These are phyloP conservation scores for Halocaridina rubra DNA, from an alignment of 2,888 invertebrate genomes.

Conservation along the genomic window DNA sequence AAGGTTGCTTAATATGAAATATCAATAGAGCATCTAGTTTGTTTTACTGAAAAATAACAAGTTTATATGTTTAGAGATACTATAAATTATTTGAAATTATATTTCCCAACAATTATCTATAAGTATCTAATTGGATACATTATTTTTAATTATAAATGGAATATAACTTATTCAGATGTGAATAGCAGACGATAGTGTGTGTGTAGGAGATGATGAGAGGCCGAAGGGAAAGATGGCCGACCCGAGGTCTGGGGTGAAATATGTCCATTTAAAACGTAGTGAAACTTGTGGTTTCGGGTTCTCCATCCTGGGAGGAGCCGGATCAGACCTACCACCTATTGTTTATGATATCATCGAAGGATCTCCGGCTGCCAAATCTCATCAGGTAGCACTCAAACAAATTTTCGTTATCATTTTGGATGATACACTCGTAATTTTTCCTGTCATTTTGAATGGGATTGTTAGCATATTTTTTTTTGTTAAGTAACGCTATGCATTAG, in stretches of 20 bases:
- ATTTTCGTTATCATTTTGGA: too few species aligned
- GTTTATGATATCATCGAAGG: conserved; percentile 93
- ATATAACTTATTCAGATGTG: neutral
- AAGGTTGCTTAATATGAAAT: neutral
- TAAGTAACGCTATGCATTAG: too few species aligned
- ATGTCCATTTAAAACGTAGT: conserved; percentile 65
- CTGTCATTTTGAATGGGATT: too few species aligned
- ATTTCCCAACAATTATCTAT: neutral
- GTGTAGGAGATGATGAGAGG: conserved; percentile 35
- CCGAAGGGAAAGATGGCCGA: conserved; percentile 46
- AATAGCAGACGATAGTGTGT: neutral
- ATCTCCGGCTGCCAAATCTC: conserved; percentile 91
- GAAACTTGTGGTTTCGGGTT: conserved; percentile 81
- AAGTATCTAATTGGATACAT: neutral
- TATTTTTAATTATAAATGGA: neutral
- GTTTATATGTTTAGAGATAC: too few species aligned
- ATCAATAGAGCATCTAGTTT: neutral
- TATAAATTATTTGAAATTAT: too few species aligned
- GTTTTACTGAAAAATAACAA: too few species aligned
- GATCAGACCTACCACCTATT: conserved; percentile 83
- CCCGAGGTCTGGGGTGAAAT: conserved; percentile 44
- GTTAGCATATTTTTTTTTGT: too few species aligned
- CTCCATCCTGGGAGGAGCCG: conserved; percentile 89
- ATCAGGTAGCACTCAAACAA: conserved; percentile 84
- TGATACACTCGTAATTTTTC: too few species aligned